Evolutionary conservation across 2,888 invertebrate species (phyloP).

Genomic region (Drosophila demipolita): DNA sequence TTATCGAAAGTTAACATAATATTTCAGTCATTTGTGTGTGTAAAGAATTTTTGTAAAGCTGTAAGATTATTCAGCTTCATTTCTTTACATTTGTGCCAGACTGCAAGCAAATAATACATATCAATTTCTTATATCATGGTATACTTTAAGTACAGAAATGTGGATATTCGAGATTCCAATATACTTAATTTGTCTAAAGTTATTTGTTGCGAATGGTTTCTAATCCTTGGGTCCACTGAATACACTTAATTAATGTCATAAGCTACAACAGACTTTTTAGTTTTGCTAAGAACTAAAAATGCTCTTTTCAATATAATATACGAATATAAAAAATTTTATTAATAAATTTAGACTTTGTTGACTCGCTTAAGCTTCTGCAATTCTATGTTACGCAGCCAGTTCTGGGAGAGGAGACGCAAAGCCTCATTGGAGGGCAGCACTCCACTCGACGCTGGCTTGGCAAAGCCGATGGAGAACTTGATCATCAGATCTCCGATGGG

Average conservation of each 20-base stretch:
- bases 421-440: conserved; percentile 45
- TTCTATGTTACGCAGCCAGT: conserved; percentile 60
- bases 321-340: conserved; percentile 20
- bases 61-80: background rate
- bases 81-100: background rate
- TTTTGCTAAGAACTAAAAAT: background rate
- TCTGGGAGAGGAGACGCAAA: conserved; percentile 57
- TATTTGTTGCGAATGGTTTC: background rate
- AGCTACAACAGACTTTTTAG: background rate
- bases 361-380: conserved; percentile 54
- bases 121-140: background rate
- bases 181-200: background rate
- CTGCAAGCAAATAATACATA: background rate
- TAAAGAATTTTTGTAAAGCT: background rate
- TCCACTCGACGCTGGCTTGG: conserved; percentile 53
- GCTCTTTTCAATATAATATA: background rate
- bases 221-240: background rate
- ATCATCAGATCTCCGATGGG: conserved; percentile 82
- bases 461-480: conserved; percentile 80
- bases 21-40: background rate
- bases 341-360: conserved; percentile 44
- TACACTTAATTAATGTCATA: background rate
- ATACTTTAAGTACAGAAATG: background rate
- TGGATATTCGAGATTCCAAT: background rate
- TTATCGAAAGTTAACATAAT: background rate